phyloP scores from a whole-genome alignment of 1,140 invertebrate species.

The Bombus confusus region DNA sequence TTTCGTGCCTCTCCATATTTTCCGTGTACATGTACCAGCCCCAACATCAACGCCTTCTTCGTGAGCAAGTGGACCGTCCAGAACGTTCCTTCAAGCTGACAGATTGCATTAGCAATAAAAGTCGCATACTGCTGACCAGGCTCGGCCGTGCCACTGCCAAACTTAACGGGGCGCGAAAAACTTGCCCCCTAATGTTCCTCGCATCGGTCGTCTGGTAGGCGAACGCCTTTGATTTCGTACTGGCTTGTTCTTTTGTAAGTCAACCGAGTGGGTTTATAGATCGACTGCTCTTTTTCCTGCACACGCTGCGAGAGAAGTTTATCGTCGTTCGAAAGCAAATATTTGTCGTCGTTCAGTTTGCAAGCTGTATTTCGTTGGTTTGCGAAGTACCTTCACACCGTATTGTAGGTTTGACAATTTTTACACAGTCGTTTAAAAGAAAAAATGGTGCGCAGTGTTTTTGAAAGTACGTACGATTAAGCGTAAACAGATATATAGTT shows the following conservation, averaged over 20 bases:
- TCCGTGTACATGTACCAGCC: slow-evolving; percentile 11
- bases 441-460: not conserved
- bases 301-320: not conserved
- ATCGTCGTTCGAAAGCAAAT: not conserved
- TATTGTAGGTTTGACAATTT: not conserved
- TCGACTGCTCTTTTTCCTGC: not conserved
- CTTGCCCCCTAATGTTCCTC: slow-evolving; percentile 45
- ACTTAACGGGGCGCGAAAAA: slow-evolving; percentile 67
- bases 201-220: not conserved
- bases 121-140: slow-evolving; percentile 43
- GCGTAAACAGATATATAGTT: too few relatives aligned
- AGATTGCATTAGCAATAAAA: slow-evolving; percentile 70
- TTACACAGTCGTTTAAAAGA: not conserved
- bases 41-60: not conserved
- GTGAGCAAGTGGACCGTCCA: not conserved
- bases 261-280: not conserved
- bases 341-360: not conserved
- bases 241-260: not conserved
- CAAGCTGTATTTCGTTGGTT: not conserved
- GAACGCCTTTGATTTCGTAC: not conserved
- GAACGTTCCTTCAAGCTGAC: slow-evolving; percentile 42
- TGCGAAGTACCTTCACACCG: too few relatives aligned
- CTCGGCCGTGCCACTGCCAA: slow-evolving; percentile 17
- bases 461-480: not conserved
- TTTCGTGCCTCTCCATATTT: slow-evolving; percentile 50